These are phyloP conservation scores for Amblyornis subalaris DNA, from an alignment of 2,113 vertebrate genomes.

Conservation along the genomic window DNA sequence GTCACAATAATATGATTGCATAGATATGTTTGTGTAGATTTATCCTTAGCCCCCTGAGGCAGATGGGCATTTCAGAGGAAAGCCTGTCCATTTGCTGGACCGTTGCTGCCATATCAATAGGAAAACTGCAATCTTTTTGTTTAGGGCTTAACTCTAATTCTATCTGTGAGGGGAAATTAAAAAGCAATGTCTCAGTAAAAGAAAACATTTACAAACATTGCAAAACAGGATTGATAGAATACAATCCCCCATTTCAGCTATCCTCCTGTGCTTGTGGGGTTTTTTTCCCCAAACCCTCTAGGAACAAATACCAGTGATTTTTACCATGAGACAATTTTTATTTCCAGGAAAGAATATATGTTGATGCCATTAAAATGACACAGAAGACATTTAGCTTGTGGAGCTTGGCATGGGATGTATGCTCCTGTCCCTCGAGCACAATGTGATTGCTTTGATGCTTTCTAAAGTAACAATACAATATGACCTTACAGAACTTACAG, in stretches of 20 bases:
- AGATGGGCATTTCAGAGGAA: neutral
- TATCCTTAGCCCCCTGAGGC: neutral
- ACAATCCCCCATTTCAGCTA: neutral
- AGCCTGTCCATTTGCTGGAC: neutral
- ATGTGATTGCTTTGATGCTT: neutral
- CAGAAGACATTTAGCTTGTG: neutral
- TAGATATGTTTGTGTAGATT: neutral
- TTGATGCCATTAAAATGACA: neutral
- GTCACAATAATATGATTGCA: neutral
- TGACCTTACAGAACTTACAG: conserved; percentile 32
- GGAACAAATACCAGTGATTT: neutral
- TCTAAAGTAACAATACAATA: conserved; percentile 34
- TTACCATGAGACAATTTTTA: neutral
- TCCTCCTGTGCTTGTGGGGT: neutral
- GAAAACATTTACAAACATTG: neutral
- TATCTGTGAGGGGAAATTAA: neutral
- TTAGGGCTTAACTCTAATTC: neutral
- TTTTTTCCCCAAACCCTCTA: neutral
- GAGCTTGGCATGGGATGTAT: neutral
- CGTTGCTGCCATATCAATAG: neutral
- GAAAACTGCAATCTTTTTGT: neutral
- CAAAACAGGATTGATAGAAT: neutral
- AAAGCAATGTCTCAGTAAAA: neutral
- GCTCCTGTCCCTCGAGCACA: neutral
- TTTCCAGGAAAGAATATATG: conserved; percentile 7